Percentiles rank a stretch among this genome's conserved stretches.
phyloP scores from a whole-genome alignment of 23 tunicate genomes.

The Ascidia mentula region DNA sequence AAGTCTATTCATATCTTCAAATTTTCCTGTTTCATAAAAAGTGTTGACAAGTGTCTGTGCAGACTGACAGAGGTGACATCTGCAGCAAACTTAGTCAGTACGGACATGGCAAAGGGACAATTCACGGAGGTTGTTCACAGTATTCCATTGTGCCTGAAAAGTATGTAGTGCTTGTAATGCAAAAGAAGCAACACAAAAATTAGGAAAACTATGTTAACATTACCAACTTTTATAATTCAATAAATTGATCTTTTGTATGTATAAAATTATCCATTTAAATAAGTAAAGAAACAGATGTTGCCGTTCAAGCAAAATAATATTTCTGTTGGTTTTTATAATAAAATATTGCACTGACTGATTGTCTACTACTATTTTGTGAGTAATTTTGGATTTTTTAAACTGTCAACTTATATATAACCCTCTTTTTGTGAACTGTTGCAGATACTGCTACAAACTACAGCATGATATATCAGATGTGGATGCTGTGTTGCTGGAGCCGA shows the following conservation, averaged over 20 bases:
- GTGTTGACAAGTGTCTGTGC: neutral
- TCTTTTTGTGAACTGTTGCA: no score
- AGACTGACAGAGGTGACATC: constrained; percentile 86
- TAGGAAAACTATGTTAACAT: no score
- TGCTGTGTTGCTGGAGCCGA: constrained; percentile 93
- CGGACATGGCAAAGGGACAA: constrained; percentile 96
- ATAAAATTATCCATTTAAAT: no score
- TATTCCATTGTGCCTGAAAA: constrained; percentile 86
- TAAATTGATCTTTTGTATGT: neutral
- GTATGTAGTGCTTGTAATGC: constrained; percentile 22
- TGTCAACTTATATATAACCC: no score
- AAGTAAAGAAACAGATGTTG: no score
- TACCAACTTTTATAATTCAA: constrained; percentile 9
- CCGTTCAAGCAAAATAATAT: neutral
- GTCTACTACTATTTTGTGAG: no score
- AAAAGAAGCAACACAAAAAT: no score
- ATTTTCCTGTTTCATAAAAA: neutral
- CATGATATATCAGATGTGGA: constrained; percentile 67
- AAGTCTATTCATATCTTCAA: neutral
- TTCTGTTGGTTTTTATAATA: neutral
- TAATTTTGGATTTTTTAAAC: no score
- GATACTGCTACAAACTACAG: constrained; percentile 75
- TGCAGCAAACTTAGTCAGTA: constrained; percentile 81
- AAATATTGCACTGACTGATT: neutral
- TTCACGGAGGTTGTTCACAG: constrained; percentile 93